Evolutionary conservation across 2,113 vertebrate species (phyloP).

Genomic region (Uria aalge): DNA sequence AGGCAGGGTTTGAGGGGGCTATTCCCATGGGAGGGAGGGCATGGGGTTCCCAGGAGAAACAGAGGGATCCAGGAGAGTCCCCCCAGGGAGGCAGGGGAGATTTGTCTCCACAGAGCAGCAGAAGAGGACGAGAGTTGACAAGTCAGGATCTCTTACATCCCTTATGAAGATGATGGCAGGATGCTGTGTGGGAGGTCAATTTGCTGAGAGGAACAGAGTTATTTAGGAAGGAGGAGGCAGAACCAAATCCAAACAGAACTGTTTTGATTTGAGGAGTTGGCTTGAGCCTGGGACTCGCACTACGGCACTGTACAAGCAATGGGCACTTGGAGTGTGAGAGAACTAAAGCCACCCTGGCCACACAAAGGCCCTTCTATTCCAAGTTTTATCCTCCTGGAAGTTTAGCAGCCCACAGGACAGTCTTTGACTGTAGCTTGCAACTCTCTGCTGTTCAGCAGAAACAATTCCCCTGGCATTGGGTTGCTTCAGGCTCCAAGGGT

Average conservation of each 20-base stretch:
- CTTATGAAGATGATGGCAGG: background rate
- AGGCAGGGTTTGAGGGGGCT: background rate
- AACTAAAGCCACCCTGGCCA: background rate
- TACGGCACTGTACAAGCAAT: background rate
- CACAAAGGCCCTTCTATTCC: background rate
- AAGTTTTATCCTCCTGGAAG: background rate
- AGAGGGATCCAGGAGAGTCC: background rate
- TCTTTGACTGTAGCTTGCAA: background rate
- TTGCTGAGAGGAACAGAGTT: background rate
- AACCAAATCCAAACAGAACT: background rate
- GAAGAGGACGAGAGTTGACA: background rate
- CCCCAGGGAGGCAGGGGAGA: background rate
- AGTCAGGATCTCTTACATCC: background rate
- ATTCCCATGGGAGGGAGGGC: background rate
- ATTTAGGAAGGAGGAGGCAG: background rate
- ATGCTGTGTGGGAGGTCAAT: background rate
- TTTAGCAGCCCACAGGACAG: background rate
- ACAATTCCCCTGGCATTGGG: background rate
- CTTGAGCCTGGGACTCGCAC: background rate
- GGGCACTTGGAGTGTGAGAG: background rate
- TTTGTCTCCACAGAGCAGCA: background rate
- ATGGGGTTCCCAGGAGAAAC: background rate
- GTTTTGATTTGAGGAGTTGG: background rate
- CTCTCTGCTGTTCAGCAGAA: background rate
- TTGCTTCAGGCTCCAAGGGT: background rate